phyloP scores from a whole-genome alignment of 2,113 vertebrate species.

The Colaptes auratus region DNA sequence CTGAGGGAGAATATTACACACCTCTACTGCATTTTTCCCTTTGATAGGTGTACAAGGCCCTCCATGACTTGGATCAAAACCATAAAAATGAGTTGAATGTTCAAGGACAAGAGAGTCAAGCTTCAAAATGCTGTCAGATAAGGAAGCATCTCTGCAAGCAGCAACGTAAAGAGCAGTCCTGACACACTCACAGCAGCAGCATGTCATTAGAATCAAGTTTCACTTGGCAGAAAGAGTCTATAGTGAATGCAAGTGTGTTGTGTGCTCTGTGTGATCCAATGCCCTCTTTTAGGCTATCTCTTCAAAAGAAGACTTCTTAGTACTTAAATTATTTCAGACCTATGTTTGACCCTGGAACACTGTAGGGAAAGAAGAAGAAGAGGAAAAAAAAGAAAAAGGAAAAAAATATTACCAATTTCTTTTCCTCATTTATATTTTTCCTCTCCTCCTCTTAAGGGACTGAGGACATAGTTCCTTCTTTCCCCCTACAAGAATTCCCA shows the following conservation, averaged over 20 bases:
- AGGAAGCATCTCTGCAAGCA: background rate
- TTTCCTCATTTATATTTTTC: background rate
- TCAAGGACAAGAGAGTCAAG: background rate
- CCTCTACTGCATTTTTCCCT: background rate
- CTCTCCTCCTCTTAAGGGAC: background rate
- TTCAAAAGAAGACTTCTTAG: background rate
- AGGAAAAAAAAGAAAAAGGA: too few species aligned
- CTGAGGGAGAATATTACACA: background rate
- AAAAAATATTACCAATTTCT: background rate
- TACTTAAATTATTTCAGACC: background rate
- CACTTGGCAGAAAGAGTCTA: background rate
- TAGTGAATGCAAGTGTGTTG: constrained; percentile 13
- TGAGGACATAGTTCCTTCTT: background rate
- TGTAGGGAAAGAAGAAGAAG: background rate
- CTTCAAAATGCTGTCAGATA: constrained; percentile 11
- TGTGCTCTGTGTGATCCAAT: background rate
- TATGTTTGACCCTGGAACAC: background rate
- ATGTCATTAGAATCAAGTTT: background rate
- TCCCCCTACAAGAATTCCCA: background rate
- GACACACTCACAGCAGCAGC: background rate
- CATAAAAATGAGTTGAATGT: background rate
- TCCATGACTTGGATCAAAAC: background rate
- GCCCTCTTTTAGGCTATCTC: background rate
- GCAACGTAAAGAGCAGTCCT: background rate
- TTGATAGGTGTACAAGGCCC: background rate